phyloP scores from a whole-genome alignment of 2,797 vertebrate species.

The Knipowitschia caucasica region DNA sequence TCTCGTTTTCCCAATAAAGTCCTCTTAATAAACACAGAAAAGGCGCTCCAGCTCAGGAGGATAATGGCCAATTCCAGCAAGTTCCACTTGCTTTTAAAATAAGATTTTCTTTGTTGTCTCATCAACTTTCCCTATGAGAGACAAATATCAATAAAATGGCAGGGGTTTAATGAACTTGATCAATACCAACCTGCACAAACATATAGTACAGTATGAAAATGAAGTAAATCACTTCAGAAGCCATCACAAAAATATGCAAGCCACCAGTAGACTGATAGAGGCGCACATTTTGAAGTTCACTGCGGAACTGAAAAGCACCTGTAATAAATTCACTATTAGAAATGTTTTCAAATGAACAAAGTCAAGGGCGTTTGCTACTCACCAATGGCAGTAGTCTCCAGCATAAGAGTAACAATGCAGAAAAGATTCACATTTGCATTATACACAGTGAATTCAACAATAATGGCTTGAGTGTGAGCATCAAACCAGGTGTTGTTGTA shows the following conservation, averaged over 20 bases:
- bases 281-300: slow-evolving; percentile 83
- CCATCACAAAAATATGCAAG: slow-evolving; percentile 88
- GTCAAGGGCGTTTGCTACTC: slow-evolving; percentile 23
- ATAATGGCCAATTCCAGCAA: slow-evolving; percentile 88
- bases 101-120: slow-evolving; percentile 81
- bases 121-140: slow-evolving; percentile 82
- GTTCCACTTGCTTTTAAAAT: slow-evolving; percentile 90
- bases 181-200: slow-evolving; percentile 77
- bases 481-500: slow-evolving; percentile 89
- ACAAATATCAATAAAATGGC: not conserved
- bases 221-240: slow-evolving; percentile 87
- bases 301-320: slow-evolving; percentile 87
- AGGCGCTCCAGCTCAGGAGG: slow-evolving; percentile 87
- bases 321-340: slow-evolving; percentile 15
- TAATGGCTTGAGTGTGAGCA: slow-evolving; percentile 85
- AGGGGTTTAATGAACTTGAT: no score
- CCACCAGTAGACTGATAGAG: slow-evolving; percentile 87
- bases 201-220: slow-evolving; percentile 93
- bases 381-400: slow-evolving; percentile 90
- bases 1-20: slow-evolving; percentile 83
- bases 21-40: slow-evolving; percentile 87
- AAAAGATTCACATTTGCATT: slow-evolving; percentile 96
- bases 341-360: not conserved
- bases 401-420: slow-evolving; percentile 85
- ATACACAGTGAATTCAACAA: slow-evolving; percentile 94